Conservation (phyloP, 2,888 invertebrate genomes). For the Trissonchulus latispiculum region DNA sequence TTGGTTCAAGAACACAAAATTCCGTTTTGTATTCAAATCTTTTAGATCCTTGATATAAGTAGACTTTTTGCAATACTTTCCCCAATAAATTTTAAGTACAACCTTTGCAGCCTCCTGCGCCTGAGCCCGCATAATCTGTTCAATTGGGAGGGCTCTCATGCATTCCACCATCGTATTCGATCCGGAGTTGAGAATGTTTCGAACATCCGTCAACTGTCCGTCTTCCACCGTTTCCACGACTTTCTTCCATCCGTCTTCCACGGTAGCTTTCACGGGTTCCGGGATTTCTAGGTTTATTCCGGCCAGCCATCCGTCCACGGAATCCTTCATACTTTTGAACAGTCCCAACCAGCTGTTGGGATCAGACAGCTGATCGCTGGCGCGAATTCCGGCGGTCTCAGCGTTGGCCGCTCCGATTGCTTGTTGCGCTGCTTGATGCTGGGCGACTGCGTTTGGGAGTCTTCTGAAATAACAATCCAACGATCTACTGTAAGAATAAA, state of each 20-base stretch:
- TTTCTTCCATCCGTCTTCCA: background rate
- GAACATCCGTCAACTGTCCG: background rate
- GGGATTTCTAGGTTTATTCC: background rate
- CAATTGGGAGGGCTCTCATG: background rate
- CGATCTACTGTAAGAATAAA: too few relatives aligned
- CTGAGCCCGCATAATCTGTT: background rate
- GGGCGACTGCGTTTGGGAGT: too few relatives aligned
- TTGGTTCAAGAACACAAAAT: too few relatives aligned
- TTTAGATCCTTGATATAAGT: too few relatives aligned
- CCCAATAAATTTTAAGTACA: too few relatives aligned
- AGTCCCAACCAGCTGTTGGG: background rate
- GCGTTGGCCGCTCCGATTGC: too few relatives aligned
- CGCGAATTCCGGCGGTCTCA: too few relatives aligned
- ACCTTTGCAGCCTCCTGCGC: too few relatives aligned
- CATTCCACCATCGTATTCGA: background rate
- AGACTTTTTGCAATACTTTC: too few relatives aligned
- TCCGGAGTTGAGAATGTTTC: background rate
- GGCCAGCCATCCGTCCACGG: background rate
- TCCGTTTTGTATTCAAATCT: too few relatives aligned
- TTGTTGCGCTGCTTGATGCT: too few relatives aligned
- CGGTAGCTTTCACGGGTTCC: background rate
- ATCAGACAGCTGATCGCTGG: background rate
- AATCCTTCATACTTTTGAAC: background rate
- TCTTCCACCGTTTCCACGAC: background rate
- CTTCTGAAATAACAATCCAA: too few relatives aligned